Evolutionary conservation across 2,797 vertebrate species (phyloP).

Genomic region (Pangasius macronema): DNA sequence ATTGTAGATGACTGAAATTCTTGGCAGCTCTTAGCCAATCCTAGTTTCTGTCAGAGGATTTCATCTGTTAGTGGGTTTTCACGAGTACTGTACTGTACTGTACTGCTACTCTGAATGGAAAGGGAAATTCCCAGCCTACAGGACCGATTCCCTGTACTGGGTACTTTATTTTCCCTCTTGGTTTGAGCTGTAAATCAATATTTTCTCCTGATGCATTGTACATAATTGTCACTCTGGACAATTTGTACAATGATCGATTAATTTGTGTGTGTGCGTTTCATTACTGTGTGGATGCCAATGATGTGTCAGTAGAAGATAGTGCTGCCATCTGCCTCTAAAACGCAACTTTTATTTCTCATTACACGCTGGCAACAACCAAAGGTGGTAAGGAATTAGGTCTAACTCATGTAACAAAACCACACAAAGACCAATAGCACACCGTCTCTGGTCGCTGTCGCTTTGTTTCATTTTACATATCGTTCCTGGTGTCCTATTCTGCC

Average conservation of each 20-base stretch:
- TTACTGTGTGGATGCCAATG: constrained; percentile 39
- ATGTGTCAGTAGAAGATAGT: constrained; percentile 59
- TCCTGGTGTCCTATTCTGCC: constrained; percentile 60
- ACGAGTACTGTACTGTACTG: neutral
- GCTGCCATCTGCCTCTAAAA: constrained; percentile 68
- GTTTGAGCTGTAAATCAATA: neutral
- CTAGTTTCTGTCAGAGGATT: constrained; percentile 1
- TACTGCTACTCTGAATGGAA: neutral
- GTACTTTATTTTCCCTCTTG: neutral
- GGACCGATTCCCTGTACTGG: neutral
- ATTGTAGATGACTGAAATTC: neutral
- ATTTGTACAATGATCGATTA: neutral
- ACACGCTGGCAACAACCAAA: constrained; percentile 80
- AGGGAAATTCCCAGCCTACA: neutral
- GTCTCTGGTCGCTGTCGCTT: constrained; percentile 57
- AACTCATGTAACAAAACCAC: constrained; percentile 64
- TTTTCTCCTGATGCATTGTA: neutral
- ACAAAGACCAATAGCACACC: constrained; percentile 53
- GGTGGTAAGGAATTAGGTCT: constrained; percentile 83
- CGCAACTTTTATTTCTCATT: constrained; percentile 77
- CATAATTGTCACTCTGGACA: constrained; percentile 7
- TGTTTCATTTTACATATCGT: constrained; percentile 47
- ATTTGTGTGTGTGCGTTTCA: constrained; percentile 17
- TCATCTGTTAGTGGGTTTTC: neutral
- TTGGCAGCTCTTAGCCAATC: neutral